These are phyloP conservation scores for Augochlorella aurata DNA, from an alignment of 2,888 invertebrate species.

Conservation along the genomic window DNA sequence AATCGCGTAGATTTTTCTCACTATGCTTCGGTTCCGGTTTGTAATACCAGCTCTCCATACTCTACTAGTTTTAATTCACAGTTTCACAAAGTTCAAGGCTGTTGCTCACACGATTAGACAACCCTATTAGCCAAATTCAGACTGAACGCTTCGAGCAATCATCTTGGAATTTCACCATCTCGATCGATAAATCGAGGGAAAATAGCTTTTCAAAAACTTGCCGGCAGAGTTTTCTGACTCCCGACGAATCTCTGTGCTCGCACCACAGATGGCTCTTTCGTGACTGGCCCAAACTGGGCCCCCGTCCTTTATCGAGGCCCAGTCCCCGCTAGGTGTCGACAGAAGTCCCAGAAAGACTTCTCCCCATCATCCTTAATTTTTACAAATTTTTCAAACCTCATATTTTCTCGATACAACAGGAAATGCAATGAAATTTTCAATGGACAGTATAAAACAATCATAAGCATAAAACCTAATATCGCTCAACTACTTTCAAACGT, in stretches of 20 bases:
- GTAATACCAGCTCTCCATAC: background rate
- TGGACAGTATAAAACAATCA: background rate
- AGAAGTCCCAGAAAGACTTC: slow-evolving; percentile 14
- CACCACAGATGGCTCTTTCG: slow-evolving; percentile 63
- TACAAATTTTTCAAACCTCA: background rate
- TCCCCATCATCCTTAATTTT: background rate
- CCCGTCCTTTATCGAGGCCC: slow-evolving; percentile 11
- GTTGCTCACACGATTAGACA: background rate
- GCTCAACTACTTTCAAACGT: background rate
- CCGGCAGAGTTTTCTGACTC: slow-evolving; percentile 29
- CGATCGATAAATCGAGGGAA: background rate
- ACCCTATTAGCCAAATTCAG: background rate
- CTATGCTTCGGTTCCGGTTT: background rate
- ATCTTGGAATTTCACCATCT: background rate
- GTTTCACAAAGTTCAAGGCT: background rate
- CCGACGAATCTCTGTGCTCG: background rate
- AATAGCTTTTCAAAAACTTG: slow-evolving; percentile 27
- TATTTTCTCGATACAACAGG: background rate
- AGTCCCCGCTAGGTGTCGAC: slow-evolving; percentile 62
- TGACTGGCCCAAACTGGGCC: slow-evolving; percentile 30
- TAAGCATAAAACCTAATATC: background rate
- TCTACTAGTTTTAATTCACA: background rate
- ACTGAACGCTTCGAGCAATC: background rate
- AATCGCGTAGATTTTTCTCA: background rate
- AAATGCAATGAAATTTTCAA: background rate